These are phyloP conservation scores for Hephaestus fuliginosus DNA, from an alignment of 2,797 vertebrate species.

Conservation along the genomic window DNA sequence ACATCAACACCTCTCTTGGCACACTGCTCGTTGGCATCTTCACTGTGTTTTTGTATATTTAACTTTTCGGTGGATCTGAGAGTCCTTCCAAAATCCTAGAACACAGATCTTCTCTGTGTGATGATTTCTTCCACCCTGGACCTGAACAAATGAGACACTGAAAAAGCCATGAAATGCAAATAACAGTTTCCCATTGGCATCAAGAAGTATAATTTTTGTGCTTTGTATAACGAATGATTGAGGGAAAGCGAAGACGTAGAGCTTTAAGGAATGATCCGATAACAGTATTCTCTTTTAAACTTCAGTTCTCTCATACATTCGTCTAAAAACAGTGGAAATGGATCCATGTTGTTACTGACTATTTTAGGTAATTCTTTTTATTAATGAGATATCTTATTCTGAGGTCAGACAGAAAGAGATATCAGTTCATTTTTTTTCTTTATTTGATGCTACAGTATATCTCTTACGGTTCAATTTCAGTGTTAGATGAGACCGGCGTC, in stretches of 20 bases:
- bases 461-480: background rate
- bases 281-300: no score
- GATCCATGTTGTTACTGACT: background rate
- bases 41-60: conserved; percentile 1
- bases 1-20: conserved; percentile 19
- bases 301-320: no score
- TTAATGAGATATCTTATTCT: background rate
- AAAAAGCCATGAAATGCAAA: background rate
- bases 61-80: background rate
- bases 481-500: background rate
- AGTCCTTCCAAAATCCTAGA: background rate
- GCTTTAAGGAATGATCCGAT: background rate
- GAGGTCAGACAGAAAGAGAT: background rate
- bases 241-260: conserved; percentile 9
- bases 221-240: conserved; percentile 1
- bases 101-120: background rate
- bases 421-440: background rate
- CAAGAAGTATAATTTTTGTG: conserved; percentile 2
- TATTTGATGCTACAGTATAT: background rate
- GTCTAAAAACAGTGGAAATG: background rate
- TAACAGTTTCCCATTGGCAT: background rate
- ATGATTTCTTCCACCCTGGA: background rate
- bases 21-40: background rate
- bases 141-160: background rate
- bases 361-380: background rate